Evolutionary conservation across 2,888 invertebrate genomes (phyloP).

Genomic region (Minunthozetes semirufus): DNA sequence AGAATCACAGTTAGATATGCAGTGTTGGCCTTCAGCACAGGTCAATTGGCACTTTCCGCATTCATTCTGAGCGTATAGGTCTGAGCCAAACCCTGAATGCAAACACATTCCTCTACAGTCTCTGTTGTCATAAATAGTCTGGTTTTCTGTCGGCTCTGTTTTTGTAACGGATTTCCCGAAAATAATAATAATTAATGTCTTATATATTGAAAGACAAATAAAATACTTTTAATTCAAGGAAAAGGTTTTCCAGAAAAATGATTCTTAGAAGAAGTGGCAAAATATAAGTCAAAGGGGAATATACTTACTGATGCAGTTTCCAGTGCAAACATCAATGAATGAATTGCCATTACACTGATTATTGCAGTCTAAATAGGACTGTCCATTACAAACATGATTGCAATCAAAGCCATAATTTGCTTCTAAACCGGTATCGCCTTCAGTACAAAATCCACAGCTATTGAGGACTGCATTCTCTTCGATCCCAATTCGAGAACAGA

Average conservation of each 20-base stretch:
- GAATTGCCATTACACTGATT: constrained; percentile 1
- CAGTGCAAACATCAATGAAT: background rate
- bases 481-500: background rate
- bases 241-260: background rate
- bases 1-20: background rate
- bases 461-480: background rate
- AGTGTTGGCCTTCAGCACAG: background rate
- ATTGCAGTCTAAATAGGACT: constrained; percentile 14
- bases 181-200: background rate
- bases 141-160: background rate
- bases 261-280: background rate
- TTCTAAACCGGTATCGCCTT: constrained; percentile 8
- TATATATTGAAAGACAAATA: background rate
- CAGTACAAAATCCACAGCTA: background rate
- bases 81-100: too few species aligned
- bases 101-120: background rate
- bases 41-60: background rate
- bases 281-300: background rate
- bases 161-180: background rate
- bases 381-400: constrained; percentile 10
- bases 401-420: background rate
- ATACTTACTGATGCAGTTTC: background rate
- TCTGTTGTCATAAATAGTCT: background rate
- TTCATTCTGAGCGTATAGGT: background rate
- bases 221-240: too few species aligned